Evolutionary conservation across 53 echinoderm and acorn worm genomes (phyloP).

Genomic region (Echinarachnius parma): DNA sequence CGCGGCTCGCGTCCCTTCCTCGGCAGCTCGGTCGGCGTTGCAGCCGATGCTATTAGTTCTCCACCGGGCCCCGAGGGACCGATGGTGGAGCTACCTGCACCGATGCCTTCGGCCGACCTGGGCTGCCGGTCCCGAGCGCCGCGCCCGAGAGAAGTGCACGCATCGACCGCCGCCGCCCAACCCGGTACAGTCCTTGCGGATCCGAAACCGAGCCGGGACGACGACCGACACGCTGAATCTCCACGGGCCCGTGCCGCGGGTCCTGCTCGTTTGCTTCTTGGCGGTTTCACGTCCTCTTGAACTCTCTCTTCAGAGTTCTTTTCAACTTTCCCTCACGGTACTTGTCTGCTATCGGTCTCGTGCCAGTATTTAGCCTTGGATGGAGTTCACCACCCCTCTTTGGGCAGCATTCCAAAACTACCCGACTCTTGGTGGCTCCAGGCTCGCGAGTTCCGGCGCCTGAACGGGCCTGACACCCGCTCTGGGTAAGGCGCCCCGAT

Average conservation of each 20-base stretch:
- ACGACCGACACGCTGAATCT: slow-evolving; percentile 62
- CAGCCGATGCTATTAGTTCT: slow-evolving; percentile 39
- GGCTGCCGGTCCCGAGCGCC: slow-evolving; percentile 46
- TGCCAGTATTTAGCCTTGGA: slow-evolving; percentile 81
- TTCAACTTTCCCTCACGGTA: slow-evolving; percentile 86
- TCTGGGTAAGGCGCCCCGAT: slow-evolving; percentile 39
- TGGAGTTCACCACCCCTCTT: slow-evolving; percentile 93
- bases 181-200: slow-evolving; percentile 27
- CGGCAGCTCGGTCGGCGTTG: slow-evolving; percentile 31
- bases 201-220: slow-evolving; percentile 31
- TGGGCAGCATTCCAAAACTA: slow-evolving; percentile 84
- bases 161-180: slow-evolving; percentile 9
- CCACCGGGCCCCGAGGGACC: slow-evolving; percentile 2
- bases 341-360: slow-evolving; percentile 86
- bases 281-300: slow-evolving; percentile 89
- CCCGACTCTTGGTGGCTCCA: slow-evolving; percentile 58
- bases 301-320: slow-evolving; percentile 66
- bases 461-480: slow-evolving; percentile 65
- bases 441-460: slow-evolving; percentile 14
- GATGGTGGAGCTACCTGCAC: slow-evolving; percentile 27
- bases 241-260: slow-evolving; percentile 65
- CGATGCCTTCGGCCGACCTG: slow-evolving; percentile 23
- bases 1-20: slow-evolving; percentile 37
- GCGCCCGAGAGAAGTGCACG: slow-evolving; percentile 49
- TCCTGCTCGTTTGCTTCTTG: slow-evolving; percentile 94